phyloP scores from a whole-genome alignment of 2,797 vertebrate genomes.

The Leptoclinus maculatus region DNA sequence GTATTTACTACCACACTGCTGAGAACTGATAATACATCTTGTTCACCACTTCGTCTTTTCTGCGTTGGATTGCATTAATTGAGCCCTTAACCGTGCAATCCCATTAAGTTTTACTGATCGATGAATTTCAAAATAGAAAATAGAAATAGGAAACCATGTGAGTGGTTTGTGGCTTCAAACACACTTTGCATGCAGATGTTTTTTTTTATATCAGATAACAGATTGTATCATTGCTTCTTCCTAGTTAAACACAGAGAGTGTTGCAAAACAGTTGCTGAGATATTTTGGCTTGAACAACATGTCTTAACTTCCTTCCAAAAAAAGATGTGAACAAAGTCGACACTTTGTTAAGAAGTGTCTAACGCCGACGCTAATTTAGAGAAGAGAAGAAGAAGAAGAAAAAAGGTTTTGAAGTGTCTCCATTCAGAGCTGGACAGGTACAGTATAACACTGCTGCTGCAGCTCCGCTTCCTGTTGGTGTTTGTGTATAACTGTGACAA shows the following conservation, averaged over 20 bases:
- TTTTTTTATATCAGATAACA: slow-evolving; percentile 25
- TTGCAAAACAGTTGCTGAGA: slow-evolving; percentile 58
- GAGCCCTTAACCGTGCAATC: neutral
- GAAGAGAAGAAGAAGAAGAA: slow-evolving; percentile 21
- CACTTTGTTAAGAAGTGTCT: neutral
- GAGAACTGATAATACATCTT: neutral
- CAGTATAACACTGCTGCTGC: neutral
- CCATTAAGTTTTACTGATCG: neutral
- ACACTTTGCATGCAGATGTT: neutral
- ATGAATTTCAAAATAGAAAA: neutral
- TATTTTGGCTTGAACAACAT: neutral
- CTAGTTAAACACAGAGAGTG: neutral
- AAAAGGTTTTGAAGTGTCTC: slow-evolving; percentile 17
- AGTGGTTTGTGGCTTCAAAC: neutral
- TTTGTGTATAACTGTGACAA: neutral
- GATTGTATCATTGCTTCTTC: slow-evolving; percentile 57
- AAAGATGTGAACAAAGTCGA: slow-evolving; percentile 1
- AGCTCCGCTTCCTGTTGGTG: neutral
- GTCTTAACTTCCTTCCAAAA: slow-evolving; percentile 71
- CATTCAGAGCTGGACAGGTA: slow-evolving; percentile 45
- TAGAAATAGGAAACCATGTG: neutral
- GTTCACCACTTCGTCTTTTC: neutral
- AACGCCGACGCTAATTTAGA: neutral
- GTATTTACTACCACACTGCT: neutral
- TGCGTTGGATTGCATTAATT: neutral